Evolutionary conservation across 1,140 invertebrate species (phyloP).

Genomic region (Apis mellifera): DNA sequence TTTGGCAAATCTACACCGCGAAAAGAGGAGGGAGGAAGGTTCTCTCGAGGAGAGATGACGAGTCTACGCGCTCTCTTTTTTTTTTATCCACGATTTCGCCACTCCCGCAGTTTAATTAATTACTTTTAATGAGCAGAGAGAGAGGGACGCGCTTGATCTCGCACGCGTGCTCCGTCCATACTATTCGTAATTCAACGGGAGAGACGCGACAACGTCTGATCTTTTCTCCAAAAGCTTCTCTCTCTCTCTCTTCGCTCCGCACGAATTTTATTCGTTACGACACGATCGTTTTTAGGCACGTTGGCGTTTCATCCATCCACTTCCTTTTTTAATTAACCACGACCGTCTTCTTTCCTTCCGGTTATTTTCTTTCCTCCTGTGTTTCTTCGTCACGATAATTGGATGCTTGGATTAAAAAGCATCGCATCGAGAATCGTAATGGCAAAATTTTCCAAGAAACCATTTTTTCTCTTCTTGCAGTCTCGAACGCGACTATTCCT

Average conservation of each 20-base stretch:
- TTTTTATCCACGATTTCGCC: slow-evolving; percentile 54
- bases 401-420: no score
- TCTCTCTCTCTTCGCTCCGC: no score
- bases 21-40: not conserved
- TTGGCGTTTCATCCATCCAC: not conserved
- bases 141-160: slow-evolving; percentile 25
- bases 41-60: slow-evolving; percentile 8
- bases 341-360: not conserved
- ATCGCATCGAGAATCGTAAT: no score
- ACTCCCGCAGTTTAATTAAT: slow-evolving; percentile 58
- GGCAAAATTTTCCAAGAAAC: no score
- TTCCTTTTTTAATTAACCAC: not conserved
- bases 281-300: not conserved
- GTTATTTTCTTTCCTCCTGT: not conserved
- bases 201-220: not conserved
- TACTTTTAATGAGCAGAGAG: slow-evolving; percentile 61
- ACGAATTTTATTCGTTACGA: slow-evolving; percentile 7
- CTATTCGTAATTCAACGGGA: slow-evolving; percentile 10
- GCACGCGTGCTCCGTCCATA: not conserved
- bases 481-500: not conserved
- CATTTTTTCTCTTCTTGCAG: no score
- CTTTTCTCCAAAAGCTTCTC: not conserved
- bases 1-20: not conserved
- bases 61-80: slow-evolving; percentile 48
- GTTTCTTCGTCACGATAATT: not conserved